Conservation (phyloP, 2,888 invertebrate genomes). For the Xylophagus ater region DNA sequence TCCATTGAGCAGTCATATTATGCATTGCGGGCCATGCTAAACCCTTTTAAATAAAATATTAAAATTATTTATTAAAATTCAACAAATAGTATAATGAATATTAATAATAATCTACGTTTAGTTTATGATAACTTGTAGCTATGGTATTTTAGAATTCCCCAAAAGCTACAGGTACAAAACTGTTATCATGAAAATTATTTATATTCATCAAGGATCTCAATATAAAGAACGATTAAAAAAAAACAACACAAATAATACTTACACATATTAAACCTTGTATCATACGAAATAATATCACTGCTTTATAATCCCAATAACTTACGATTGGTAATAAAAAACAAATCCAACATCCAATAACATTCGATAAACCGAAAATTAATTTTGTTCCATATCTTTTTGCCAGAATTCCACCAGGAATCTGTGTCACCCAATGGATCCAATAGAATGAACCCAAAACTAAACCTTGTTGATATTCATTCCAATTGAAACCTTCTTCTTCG, state of each 20-base stretch:
- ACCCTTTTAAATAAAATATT: slow-evolving; percentile 37
- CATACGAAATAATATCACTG: slow-evolving; percentile 48
- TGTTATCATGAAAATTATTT: too few relatives aligned
- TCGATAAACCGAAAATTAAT: slow-evolving; percentile 54
- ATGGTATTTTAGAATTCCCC: too few relatives aligned
- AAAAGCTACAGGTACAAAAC: too few relatives aligned
- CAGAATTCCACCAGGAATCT: slow-evolving; percentile 60
- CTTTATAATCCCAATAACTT: slow-evolving; percentile 45
- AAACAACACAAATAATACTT: slow-evolving; percentile 27
- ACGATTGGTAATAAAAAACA: slow-evolving; percentile 56
- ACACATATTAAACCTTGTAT: slow-evolving; percentile 60
- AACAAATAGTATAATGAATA: neutral
- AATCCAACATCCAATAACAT: slow-evolving; percentile 50
- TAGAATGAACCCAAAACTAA: slow-evolving; percentile 56
- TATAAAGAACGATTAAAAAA: too few relatives aligned
- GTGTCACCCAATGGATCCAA: slow-evolving; percentile 59
- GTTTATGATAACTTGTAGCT: too few relatives aligned
- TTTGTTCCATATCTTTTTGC: slow-evolving; percentile 61
- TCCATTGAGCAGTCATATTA: slow-evolving; percentile 68
- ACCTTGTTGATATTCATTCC: slow-evolving; percentile 56
- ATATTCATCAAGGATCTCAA: too few relatives aligned
- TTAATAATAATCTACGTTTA: too few relatives aligned
- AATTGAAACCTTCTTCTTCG: slow-evolving; percentile 40
- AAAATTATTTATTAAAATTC: neutral
- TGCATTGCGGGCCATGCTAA: slow-evolving; percentile 69